Evolutionary conservation across 2,113 vertebrate genomes (phyloP).

Genomic region (Saimiri boliviensis): DNA sequence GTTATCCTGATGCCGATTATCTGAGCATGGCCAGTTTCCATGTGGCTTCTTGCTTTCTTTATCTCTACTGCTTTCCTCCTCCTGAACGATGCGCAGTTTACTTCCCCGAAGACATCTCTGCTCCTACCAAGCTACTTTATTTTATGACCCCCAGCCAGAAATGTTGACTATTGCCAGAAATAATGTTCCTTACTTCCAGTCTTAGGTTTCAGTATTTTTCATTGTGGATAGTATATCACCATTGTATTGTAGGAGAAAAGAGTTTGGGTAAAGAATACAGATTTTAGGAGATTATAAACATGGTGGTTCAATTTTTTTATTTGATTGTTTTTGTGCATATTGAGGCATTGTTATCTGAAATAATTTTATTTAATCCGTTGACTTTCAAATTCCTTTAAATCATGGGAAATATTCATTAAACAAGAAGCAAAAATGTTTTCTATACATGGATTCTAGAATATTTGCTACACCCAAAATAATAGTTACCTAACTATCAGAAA

Average conservation of each 20-base stretch:
- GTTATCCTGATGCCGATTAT: background rate
- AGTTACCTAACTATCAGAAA: background rate
- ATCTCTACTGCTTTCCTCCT: background rate
- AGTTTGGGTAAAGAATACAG: background rate
- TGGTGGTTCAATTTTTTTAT: background rate
- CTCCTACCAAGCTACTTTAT: background rate
- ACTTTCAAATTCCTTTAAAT: background rate
- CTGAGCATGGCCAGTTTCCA: background rate
- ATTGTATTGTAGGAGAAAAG: background rate
- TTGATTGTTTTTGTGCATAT: background rate
- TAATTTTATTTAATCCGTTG: background rate
- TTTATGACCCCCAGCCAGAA: background rate
- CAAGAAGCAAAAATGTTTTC: background rate
- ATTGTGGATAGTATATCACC: background rate
- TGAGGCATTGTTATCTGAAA: background rate
- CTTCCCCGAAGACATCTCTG: background rate
- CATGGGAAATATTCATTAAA: background rate
- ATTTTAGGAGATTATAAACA: background rate
- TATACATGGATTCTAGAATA: background rate
- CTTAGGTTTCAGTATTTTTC: background rate
- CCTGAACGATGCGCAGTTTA: background rate
- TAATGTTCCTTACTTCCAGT: background rate
- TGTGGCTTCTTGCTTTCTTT: conserved; percentile 28
- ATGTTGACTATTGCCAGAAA: background rate
- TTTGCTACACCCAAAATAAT: conserved; percentile 2